A percentile compares a stretch with the other conserved stretches of the same genome.
Evolutionary conservation across 2,888 invertebrate species (phyloP).

Genomic region (Eucriotettix oculatus): DNA sequence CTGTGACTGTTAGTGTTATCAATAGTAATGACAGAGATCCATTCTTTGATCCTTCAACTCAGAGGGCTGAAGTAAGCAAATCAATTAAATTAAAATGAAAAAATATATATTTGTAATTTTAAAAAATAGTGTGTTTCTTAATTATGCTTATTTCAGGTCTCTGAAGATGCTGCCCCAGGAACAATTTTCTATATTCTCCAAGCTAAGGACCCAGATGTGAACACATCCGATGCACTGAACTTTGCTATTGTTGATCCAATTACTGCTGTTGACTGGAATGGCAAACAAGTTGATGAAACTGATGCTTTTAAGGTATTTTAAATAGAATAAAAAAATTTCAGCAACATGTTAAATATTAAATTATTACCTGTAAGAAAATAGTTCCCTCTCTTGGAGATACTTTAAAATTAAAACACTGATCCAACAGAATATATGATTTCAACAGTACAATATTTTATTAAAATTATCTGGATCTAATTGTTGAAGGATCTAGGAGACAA

Average conservation of each 20-base stretch:
- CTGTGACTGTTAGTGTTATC: constrained; percentile 57
- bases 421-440: too few relatives aligned
- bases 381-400: background rate
- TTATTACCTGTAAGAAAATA: background rate
- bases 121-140: background rate
- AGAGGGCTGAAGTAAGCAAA: constrained; percentile 49
- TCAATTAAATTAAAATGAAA: background rate
- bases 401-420: too few relatives aligned
- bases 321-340: too few relatives aligned
- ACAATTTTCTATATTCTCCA: constrained; percentile 51
- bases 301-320: constrained; percentile 22
- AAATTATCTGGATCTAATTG: too few relatives aligned
- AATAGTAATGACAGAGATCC: constrained; percentile 83
- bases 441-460: too few relatives aligned
- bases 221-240: constrained; percentile 45
- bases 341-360: background rate
- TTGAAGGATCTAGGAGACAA: too few relatives aligned
- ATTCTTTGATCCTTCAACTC: constrained; percentile 59
- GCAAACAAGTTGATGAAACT: constrained; percentile 42
- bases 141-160: constrained; percentile 29
- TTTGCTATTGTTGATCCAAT: constrained; percentile 53
- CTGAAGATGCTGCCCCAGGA: constrained; percentile 60
- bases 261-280: constrained; percentile 67
- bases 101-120: background rate
- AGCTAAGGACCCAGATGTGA: constrained; percentile 67